phyloP scores from a whole-genome alignment of 2,113 vertebrate genomes.

The Deroptyus accipitrinus region DNA sequence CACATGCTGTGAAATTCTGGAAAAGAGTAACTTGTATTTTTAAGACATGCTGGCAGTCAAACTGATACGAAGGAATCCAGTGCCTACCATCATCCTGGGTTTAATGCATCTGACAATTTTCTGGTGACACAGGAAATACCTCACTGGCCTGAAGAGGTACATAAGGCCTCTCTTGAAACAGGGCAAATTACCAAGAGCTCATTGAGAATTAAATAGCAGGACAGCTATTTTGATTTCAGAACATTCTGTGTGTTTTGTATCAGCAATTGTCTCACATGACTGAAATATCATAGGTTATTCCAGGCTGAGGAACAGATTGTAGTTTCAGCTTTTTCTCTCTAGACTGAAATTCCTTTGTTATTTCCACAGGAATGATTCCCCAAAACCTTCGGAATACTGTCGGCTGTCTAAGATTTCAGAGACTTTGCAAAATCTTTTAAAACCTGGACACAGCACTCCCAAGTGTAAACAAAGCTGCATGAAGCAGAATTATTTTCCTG shows the following conservation, averaged over 20 bases:
- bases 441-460: neutral
- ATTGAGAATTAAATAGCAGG: neutral
- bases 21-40: neutral
- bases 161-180: neutral
- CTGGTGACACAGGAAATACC: neutral
- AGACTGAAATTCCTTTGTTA: neutral
- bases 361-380: neutral
- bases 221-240: constrained; percentile 6
- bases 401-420: neutral
- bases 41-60: neutral
- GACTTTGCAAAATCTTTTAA: neutral
- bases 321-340: neutral
- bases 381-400: neutral
- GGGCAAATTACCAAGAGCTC: neutral
- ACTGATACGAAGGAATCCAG: neutral
- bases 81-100: neutral
- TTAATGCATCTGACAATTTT: neutral
- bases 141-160: neutral
- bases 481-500: constrained; percentile 10
- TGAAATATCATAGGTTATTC: neutral
- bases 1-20: neutral
- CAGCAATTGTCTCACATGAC: neutral
- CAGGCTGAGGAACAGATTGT: neutral
- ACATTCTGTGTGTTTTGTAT: neutral
- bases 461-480: constrained; percentile 1